These are phyloP conservation scores for Saguinus midas DNA, from an alignment of 2,113 vertebrate species.

Conservation along the genomic window DNA sequence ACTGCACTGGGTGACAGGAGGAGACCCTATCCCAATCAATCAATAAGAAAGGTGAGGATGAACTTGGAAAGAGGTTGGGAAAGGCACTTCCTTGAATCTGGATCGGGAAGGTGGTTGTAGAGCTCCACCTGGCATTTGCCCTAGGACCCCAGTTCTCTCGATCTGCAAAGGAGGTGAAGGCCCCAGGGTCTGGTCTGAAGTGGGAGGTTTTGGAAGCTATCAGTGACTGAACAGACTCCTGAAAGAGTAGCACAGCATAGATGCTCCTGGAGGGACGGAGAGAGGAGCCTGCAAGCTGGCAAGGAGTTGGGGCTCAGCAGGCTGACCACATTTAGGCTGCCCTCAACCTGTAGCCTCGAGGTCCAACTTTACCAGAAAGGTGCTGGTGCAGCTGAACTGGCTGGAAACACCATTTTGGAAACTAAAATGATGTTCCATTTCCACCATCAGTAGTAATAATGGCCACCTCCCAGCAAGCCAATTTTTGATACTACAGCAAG, in stretches of 20 bases:
- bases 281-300: too few species aligned
- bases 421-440: too few species aligned
- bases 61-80: not conserved
- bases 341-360: not conserved
- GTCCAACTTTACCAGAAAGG: not conserved
- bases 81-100: not conserved
- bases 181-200: not conserved
- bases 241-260: not conserved
- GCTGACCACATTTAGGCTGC: fast-evolving
- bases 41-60: too few species aligned
- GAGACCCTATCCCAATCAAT: too few species aligned
- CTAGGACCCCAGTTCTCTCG: not conserved
- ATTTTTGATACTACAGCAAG: not conserved
- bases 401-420: not conserved
- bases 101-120: not conserved
- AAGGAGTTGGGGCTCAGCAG: too few species aligned
- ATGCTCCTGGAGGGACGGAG: not conserved
- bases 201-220: too few species aligned
- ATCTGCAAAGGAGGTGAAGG: fast-evolving
- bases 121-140: not conserved
- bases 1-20: too few species aligned
- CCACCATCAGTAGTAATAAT: not conserved
- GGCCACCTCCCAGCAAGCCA: not conserved
- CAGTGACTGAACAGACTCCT: not conserved
- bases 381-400: not conserved